These are phyloP conservation scores for Nycticebus coucang DNA, from an alignment of 2,113 vertebrate species.

Conservation along the genomic window DNA sequence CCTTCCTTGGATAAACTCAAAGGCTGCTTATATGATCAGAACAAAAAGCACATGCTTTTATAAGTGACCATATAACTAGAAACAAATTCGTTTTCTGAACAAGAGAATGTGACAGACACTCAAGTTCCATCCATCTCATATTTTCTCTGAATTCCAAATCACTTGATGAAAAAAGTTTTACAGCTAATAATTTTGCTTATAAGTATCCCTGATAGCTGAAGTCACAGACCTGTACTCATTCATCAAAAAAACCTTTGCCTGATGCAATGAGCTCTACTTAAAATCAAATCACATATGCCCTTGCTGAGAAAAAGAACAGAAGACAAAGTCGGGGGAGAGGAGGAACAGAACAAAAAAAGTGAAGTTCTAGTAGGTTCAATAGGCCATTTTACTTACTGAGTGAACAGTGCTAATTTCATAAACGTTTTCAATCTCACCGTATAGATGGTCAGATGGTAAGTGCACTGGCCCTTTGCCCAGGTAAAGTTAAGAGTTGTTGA, in stretches of 20 bases:
- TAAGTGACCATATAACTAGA: not conserved
- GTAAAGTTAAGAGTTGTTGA: not conserved
- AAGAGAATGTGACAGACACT: constrained; percentile 32
- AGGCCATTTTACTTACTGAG: not conserved
- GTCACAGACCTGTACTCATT: not conserved
- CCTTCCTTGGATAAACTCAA: not conserved
- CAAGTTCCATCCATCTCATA: not conserved
- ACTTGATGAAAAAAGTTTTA: constrained; percentile 25
- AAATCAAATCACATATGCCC: constrained; percentile 16
- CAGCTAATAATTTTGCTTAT: constrained; percentile 38
- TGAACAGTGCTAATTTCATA: not conserved
- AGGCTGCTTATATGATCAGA: not conserved
- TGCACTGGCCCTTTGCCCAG: not conserved
- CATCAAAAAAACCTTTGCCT: not conserved
- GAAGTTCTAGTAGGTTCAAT: not conserved
- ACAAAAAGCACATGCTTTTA: not conserved
- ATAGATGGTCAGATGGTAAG: not conserved
- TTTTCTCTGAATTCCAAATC: constrained; percentile 19
- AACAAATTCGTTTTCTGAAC: constrained; percentile 5
- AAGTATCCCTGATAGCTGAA: constrained; percentile 22
- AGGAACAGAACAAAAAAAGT: constrained; percentile 28
- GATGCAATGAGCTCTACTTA: not conserved
- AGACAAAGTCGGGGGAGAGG: not conserved
- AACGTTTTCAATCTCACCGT: not conserved
- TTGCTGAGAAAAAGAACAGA: not conserved